phyloP scores from a whole-genome alignment of 2,888 invertebrate genomes.

The Anthophora plumipes region DNA sequence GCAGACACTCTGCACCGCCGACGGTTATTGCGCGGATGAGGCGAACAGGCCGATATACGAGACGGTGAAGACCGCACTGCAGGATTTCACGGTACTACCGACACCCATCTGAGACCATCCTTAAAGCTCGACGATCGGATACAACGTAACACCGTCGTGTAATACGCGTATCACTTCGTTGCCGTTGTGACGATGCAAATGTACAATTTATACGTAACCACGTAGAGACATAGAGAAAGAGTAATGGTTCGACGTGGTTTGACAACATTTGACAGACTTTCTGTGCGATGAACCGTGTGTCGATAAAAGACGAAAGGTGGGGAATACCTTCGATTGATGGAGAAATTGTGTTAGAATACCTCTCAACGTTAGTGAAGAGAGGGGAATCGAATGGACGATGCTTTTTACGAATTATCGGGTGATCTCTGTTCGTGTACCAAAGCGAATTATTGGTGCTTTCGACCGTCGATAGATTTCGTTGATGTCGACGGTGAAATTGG shows the following conservation, averaged over 20 bases:
- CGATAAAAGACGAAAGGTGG: not conserved
- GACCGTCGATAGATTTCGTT: not conserved
- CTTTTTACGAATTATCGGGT: constrained; percentile 41
- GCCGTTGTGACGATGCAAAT: constrained; percentile 18
- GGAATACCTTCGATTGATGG: not conserved
- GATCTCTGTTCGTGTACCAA: constrained; percentile 35
- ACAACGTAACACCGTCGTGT: constrained; percentile 45
- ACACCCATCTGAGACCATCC: constrained; percentile 91
- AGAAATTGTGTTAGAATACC: not conserved
- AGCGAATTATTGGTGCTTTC: constrained; percentile 22
- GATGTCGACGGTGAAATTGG: constrained; percentile 20
- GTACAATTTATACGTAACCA: not conserved
- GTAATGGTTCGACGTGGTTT: constrained; percentile 8
- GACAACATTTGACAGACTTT: not conserved
- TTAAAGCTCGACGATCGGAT: constrained; percentile 68
- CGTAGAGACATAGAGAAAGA: constrained; percentile 6
- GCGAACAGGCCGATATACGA: constrained; percentile 93
- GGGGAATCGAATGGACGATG: not conserved
- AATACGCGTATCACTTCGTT: constrained; percentile 41
- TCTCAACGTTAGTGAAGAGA: not conserved
- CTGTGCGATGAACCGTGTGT: constrained; percentile 32
- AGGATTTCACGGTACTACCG: constrained; percentile 95
- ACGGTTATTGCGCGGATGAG: constrained; percentile 92
- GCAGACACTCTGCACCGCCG: constrained; percentile 93
- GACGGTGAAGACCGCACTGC: constrained; percentile 95